These are phyloP conservation scores for Agriopis aurantiaria DNA, from an alignment of 2,888 invertebrate species.

Conservation along the genomic window DNA sequence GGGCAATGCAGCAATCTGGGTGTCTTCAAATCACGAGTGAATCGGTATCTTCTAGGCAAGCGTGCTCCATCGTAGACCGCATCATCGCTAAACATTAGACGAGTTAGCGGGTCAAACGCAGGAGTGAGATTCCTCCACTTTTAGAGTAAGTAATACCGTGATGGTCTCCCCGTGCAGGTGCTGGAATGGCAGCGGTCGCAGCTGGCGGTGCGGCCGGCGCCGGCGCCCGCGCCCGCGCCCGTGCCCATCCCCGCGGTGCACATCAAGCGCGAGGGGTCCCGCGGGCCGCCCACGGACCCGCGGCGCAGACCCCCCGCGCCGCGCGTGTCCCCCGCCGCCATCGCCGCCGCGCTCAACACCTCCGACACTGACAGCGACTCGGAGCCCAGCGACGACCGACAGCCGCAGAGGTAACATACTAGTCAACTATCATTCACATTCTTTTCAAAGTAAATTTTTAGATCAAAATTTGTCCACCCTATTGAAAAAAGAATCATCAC, in stretches of 20 bases:
- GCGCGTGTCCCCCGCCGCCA: constrained; percentile 48
- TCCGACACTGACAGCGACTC: constrained; percentile 67
- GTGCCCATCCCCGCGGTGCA: constrained; percentile 83
- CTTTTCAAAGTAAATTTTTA: no score
- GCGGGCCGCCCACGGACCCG: constrained; percentile 56
- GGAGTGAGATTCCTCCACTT: no score
- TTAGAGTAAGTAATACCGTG: no score
- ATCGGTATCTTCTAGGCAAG: no score
- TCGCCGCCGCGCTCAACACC: constrained; percentile 74
- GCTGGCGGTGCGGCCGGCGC: constrained; percentile 54
- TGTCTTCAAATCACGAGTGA: no score
- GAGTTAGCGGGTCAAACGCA: no score
- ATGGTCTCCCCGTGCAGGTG: constrained; percentile 59
- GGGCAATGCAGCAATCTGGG: no score
- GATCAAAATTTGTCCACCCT: no score
- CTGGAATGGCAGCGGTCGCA: constrained; percentile 86
- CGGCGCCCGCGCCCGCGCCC: constrained; percentile 58
- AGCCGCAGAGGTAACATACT: constrained; percentile 58
- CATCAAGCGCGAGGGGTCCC: constrained; percentile 67
- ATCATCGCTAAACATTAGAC: no score
- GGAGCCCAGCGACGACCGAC: constrained; percentile 61
- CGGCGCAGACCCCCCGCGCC: constrained; percentile 51
- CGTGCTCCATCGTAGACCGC: no score
- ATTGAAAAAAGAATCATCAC: no score
- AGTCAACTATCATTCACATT: not conserved